Evolutionary conservation across 2,888 invertebrate genomes (phyloP).

Genomic region (Candidula unifasciata): DNA sequence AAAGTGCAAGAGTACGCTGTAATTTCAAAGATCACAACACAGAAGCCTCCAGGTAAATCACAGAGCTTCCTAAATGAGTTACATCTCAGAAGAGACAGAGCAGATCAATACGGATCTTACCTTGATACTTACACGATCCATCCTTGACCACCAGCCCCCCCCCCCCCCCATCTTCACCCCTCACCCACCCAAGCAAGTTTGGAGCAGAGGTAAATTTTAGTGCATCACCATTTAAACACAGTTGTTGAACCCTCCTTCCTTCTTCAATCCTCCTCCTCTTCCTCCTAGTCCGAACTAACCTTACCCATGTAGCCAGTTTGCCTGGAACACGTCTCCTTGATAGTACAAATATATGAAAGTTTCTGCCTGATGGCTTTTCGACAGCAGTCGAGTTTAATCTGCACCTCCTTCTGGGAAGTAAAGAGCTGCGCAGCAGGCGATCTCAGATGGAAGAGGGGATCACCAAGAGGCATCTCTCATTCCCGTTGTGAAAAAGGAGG

Average conservation of each 20-base stretch:
- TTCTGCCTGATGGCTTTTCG: slow-evolving; percentile 15
- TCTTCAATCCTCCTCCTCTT: no score
- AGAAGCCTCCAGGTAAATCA: background rate
- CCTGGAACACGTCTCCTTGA: background rate
- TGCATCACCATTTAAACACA: background rate
- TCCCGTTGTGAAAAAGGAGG: background rate
- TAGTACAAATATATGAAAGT: background rate
- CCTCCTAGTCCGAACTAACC: background rate
- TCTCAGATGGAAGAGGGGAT: slow-evolving; percentile 1
- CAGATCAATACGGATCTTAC: background rate
- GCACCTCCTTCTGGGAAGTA: background rate
- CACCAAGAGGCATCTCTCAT: background rate
- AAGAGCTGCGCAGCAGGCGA: background rate
- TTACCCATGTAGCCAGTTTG: background rate
- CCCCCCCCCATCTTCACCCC: no score
- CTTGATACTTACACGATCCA: no score
- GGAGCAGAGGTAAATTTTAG: background rate
- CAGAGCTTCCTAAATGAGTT: background rate
- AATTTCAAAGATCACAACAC: no score
- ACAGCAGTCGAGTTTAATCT: background rate
- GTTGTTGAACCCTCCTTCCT: background rate
- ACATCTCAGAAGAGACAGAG: background rate
- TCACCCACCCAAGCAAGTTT: background rate
- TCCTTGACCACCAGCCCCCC: background rate
- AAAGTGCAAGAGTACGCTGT: no score